Evolutionary conservation across 2,888 invertebrate species (phyloP), one percentile per base, ranked within the genome.

Genomic region (Andrena praecox): DNA sequence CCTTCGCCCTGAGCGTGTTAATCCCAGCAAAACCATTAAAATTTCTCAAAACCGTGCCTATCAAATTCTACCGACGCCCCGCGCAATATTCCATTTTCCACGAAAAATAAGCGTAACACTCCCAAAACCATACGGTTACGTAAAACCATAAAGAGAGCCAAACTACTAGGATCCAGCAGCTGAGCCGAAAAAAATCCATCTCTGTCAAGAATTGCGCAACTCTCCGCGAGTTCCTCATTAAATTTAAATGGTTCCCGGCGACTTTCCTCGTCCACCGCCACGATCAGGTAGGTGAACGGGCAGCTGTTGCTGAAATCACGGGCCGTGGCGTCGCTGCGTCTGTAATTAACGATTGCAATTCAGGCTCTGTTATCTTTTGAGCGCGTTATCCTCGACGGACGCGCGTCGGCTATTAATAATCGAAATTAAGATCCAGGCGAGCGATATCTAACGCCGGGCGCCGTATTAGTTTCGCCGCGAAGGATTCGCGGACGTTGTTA

Each of bases 281-380:
- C 50, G 50, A 71, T 50, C 16, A 52, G 24, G 4, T 31, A 52
- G 24, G 4, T 31, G 48, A 62, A 8, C 29, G 48, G 60, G 31
- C 60, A 71, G 70, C 71, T 50, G 50, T 63, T 62, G 16, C 24
- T 16, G 63, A 16, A 27, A 52, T 63, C 63, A n/a, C 52, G 10
- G n/a, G 24, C 35, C 60, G 60, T 62, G 29, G 62, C 70, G 52
- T 27, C 29, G n/a, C 33, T 50, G 27, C 12, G 42, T 42, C 63
- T 8, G 67, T 42, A 59, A 74, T 74, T 56, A 64, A 77, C 63
- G 50, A 62, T 63, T 60, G 70, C 62, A 35, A 70, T 70, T 70
- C 20, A 62, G 10, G 31, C 42, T 8, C 29, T 12, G 60, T 75
- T 75, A 75, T 70, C 70, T 50, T 50, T 12, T 12, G 10, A 12